Evolutionary conservation across 2,888 invertebrate species (phyloP).

Genomic region (Idaea aversata): DNA sequence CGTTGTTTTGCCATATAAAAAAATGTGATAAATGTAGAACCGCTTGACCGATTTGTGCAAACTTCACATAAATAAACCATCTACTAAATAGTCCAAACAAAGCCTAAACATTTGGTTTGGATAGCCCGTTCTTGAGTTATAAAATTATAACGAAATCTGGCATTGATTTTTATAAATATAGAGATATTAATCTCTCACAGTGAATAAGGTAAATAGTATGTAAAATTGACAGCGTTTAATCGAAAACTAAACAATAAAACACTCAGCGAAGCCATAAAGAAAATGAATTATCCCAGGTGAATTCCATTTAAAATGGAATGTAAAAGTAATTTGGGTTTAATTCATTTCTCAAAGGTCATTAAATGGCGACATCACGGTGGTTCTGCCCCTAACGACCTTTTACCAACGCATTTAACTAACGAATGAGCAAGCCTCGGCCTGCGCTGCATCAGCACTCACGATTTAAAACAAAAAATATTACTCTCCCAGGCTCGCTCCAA

Average conservation of each 20-base stretch:
- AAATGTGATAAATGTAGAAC: too few species aligned
- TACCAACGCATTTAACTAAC: constrained; percentile 32
- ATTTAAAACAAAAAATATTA: constrained; percentile 5
- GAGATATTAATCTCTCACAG: neutral
- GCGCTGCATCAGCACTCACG: constrained; percentile 1
- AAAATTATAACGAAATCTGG: too few species aligned
- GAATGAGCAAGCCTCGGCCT: constrained; percentile 18
- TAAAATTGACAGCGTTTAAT: neutral
- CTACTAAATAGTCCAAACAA: too few species aligned
- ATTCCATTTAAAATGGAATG: constrained; percentile 1
- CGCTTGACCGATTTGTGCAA: too few species aligned
- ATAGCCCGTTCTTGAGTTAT: too few species aligned
- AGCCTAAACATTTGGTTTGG: too few species aligned
- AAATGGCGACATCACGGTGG: constrained; percentile 27
- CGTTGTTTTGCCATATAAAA: too few species aligned
- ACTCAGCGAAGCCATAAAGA: neutral
- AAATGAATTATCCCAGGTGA: constrained; percentile 1
- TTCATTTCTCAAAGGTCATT: constrained; percentile 28
- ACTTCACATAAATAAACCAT: too few species aligned
- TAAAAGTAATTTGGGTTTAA: constrained; percentile 19
- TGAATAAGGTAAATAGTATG: neutral
- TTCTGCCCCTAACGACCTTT: constrained; percentile 31
- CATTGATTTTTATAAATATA: too few species aligned
- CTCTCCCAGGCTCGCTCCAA: neutral
- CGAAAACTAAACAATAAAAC: neutral